These are phyloP conservation scores for Pseudachorutes palmiensis DNA, from an alignment of 1,140 invertebrate species.

Conservation along the genomic window DNA sequence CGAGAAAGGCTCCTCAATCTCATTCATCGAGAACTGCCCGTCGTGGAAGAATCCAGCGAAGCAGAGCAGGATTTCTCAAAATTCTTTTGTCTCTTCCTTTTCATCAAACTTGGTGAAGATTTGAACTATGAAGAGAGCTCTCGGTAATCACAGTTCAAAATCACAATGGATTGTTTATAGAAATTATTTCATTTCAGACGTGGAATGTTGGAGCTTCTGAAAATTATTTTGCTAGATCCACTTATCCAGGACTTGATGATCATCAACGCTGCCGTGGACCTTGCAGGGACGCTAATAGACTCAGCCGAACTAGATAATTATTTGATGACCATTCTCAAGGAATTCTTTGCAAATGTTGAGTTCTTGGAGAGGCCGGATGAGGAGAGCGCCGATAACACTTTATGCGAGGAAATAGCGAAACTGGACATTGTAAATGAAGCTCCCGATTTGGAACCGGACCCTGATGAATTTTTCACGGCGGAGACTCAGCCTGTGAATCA, in stretches of 20 bases:
- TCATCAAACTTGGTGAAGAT: not conserved
- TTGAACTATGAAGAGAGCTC: not conserved
- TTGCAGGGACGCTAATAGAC: not conserved
- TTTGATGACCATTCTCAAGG: not conserved
- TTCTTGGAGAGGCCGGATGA: too few relatives aligned
- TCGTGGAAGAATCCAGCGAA: not conserved
- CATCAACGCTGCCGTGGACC: not conserved
- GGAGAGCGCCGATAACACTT: not conserved
- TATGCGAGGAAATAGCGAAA: not conserved
- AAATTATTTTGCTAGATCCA: not conserved
- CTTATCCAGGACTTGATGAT: not conserved
- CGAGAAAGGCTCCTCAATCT: too few relatives aligned
- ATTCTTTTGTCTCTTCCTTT: not conserved
- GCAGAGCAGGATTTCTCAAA: not conserved
- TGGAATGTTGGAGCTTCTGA: not conserved
- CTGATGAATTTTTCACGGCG: not conserved
- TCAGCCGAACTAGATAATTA: not conserved
- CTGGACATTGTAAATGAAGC: not conserved
- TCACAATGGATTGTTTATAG: not conserved
- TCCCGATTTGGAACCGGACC: not conserved
- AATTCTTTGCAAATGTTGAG: not conserved
- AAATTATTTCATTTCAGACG: not conserved
- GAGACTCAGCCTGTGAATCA: too few relatives aligned
- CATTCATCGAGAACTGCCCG: too few relatives aligned
- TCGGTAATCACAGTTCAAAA: too few relatives aligned